phyloP scores from a whole-genome alignment of 2,888 invertebrate species.

The Drosophila atroscutellata region DNA sequence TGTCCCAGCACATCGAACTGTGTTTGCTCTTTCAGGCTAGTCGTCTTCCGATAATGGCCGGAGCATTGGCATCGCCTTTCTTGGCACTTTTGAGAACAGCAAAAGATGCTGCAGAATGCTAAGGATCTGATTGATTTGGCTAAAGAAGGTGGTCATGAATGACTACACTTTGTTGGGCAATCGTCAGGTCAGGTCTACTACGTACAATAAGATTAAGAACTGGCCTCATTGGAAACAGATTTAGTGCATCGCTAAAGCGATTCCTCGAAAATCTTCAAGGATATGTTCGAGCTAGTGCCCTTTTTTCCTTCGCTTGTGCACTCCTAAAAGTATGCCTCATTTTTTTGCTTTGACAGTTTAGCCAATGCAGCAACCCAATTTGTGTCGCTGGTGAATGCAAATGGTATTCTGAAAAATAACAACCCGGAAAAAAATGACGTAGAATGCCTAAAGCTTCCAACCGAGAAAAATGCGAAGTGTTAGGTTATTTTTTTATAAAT shows the following conservation, averaged over 20 bases:
- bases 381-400: not conserved
- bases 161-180: constrained; percentile 89
- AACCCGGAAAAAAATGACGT: not conserved
- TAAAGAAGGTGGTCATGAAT: constrained; percentile 86
- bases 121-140: constrained; percentile 88
- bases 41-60: constrained; percentile 85
- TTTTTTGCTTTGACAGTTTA: not conserved
- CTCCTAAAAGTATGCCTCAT: not conserved
- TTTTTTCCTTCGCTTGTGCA: not conserved
- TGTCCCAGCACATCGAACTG: not conserved
- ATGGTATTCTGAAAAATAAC: not conserved
- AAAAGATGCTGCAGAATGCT: constrained; percentile 87
- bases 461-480: not conserved
- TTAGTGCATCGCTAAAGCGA: constrained; percentile 2
- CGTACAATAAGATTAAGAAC: constrained; percentile 87
- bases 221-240: constrained; percentile 87
- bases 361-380: not conserved
- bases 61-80: constrained; percentile 89
- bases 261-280: not conserved
- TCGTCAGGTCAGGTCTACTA: constrained; percentile 87
- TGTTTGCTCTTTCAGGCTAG: constrained; percentile 18
- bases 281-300: too few species aligned
- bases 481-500: not conserved
- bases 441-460: fast-evolving
- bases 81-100: constrained; percentile 86